phyloP scores from a whole-genome alignment of 2,113 vertebrate species.

The Silurus asotus region DNA sequence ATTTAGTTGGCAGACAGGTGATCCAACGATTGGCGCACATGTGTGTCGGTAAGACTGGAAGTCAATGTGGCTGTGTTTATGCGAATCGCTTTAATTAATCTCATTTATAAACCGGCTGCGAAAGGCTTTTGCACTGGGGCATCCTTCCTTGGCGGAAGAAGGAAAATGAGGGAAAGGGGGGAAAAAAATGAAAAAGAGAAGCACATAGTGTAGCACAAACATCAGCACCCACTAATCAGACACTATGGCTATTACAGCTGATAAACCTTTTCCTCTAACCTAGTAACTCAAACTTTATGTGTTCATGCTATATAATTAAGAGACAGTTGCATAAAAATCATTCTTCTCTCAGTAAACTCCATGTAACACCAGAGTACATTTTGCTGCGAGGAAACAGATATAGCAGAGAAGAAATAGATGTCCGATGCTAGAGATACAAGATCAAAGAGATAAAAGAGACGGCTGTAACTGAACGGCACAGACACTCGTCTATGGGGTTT shows the following conservation, averaged over 20 bases:
- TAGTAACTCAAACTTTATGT: background rate
- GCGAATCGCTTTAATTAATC: background rate
- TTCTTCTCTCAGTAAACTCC: constrained; percentile 14
- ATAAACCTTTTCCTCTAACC: constrained; percentile 12
- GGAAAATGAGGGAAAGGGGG: background rate
- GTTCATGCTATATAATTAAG: no score
- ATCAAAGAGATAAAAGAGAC: background rate
- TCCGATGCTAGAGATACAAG: constrained; percentile 6
- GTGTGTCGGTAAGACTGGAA: background rate
- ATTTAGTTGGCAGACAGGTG: constrained; percentile 22
- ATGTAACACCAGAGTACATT: constrained; percentile 32
- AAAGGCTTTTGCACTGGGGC: constrained; percentile 15
- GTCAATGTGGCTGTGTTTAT: constrained; percentile 2
- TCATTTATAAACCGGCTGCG: constrained; percentile 18
- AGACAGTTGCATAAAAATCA: no score
- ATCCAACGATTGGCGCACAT: background rate
- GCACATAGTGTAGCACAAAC: constrained; percentile 5
- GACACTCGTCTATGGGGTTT: background rate
- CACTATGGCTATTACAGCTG: constrained; percentile 3
- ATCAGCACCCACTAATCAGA: constrained; percentile 9
- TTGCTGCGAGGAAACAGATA: constrained; percentile 52
- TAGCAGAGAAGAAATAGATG: background rate
- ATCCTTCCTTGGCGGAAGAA: constrained; percentile 17
- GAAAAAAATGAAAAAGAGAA: background rate
- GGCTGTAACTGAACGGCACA: constrained; percentile 30